These are phyloP conservation scores for Sorex maritimensis DNA, from an alignment of 2,797 vertebrate genomes.

Conservation along the genomic window DNA sequence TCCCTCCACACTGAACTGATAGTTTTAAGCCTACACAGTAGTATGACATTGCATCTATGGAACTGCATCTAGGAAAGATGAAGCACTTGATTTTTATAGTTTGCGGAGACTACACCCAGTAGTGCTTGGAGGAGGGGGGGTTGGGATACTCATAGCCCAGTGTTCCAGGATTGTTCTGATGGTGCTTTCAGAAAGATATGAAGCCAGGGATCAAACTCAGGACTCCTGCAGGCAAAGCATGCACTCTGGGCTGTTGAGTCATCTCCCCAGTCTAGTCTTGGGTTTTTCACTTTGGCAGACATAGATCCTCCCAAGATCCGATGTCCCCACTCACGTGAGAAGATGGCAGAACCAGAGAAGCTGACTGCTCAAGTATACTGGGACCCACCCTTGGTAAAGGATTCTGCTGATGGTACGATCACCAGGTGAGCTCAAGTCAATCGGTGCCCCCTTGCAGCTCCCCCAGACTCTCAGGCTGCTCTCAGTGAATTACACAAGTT, in stretches of 20 bases:
- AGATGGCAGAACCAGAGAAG: slow-evolving; percentile 96
- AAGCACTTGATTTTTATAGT: slow-evolving; percentile 50
- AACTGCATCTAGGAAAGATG: background rate
- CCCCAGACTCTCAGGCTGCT: background rate
- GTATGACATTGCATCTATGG: slow-evolving; percentile 1
- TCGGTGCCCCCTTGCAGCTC: background rate
- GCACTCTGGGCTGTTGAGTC: too few species aligned
- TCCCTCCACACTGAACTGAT: slow-evolving; percentile 53
- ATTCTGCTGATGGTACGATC: slow-evolving; percentile 94
- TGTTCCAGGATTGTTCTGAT: too few species aligned
- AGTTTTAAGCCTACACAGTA: background rate
- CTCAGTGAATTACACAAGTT: background rate
- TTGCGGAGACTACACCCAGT: too few species aligned
- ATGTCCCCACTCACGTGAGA: slow-evolving; percentile 95
- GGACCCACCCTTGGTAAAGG: slow-evolving; percentile 95
- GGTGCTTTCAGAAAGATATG: too few species aligned
- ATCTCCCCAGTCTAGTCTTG: too few species aligned
- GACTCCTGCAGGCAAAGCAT: too few species aligned
- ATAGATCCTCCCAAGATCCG: slow-evolving; percentile 97
- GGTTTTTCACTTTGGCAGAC: slow-evolving; percentile 89
- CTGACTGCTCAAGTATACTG: slow-evolving; percentile 94
- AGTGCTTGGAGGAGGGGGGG: too few species aligned
- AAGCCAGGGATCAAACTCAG: too few species aligned
- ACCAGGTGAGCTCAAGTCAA: slow-evolving; percentile 90
- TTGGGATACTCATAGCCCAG: too few species aligned